Percentiles rank a stretch among this genome's conserved stretches.
Conservation (phyloP, 2,797 vertebrate genomes). For the Morelia viridis region DNA sequence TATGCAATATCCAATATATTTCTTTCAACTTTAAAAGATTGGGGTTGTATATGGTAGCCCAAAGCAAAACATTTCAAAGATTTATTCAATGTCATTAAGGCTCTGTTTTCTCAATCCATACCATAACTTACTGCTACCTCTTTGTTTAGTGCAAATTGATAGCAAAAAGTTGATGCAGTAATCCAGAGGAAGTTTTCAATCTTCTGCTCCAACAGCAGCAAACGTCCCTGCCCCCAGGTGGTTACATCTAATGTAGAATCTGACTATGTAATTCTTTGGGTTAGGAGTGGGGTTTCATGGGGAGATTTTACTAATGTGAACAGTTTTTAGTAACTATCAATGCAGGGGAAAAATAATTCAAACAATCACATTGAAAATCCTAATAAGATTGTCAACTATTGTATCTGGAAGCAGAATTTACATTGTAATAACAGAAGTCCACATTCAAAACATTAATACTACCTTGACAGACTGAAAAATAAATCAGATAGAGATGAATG, state of each 20-base stretch:
- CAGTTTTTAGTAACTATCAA: slow-evolving; percentile 14
- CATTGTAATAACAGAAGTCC: background rate
- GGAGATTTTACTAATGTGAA: background rate
- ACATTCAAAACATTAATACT: background rate
- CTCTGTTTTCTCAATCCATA: background rate
- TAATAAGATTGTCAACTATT: background rate
- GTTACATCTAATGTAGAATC: background rate
- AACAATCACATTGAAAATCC: background rate
- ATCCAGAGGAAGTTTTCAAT: background rate
- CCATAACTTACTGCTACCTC: background rate
- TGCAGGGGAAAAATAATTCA: background rate
- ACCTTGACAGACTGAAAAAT: accelerated
- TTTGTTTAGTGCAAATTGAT: background rate
- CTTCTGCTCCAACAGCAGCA: background rate
- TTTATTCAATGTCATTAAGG: background rate
- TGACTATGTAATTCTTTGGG: background rate
- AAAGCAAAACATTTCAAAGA: background rate
- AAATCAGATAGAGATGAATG: background rate
- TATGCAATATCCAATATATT: background rate
- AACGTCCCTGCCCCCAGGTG: background rate
- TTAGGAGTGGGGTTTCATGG: no score
- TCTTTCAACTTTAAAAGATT: background rate
- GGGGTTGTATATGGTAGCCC: background rate
- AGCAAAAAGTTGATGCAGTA: background rate
- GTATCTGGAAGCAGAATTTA: background rate